Conservation (phyloP, 2,797 vertebrate species). For the Pteropus rufus region DNA sequence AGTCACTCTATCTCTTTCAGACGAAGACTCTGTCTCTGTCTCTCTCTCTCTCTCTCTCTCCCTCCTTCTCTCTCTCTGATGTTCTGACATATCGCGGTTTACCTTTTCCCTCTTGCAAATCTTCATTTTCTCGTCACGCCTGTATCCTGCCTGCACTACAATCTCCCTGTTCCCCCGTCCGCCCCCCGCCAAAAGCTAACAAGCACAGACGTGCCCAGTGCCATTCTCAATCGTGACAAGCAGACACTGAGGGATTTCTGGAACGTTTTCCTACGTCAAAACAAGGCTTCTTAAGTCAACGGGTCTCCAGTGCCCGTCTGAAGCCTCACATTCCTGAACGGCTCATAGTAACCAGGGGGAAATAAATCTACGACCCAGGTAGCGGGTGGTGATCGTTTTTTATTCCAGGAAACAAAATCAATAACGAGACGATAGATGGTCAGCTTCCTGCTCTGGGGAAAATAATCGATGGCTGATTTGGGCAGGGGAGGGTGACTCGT, state of each 20-base stretch:
- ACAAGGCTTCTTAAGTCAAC: neutral
- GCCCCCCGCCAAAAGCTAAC: neutral
- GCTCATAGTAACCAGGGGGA: too few relatives aligned
- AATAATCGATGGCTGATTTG: neutral
- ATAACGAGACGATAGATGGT: too few relatives aligned
- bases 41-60: too few relatives aligned
- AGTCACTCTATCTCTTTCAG: neutral
- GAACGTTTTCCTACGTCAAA: neutral
- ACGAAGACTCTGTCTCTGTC: too few relatives aligned
- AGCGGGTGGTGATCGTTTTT: accelerated
- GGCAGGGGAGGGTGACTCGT: too few relatives aligned
- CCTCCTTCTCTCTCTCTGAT: too few relatives aligned
- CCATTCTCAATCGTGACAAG: too few relatives aligned
- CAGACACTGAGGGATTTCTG: accelerated
- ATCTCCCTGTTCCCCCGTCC: neutral
- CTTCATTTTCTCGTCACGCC: neutral
- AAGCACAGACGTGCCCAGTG: neutral
- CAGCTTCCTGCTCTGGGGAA: neutral
- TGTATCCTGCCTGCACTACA: neutral
- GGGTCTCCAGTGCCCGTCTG: too few relatives aligned
- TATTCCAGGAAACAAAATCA: neutral
- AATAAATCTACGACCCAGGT: neutral
- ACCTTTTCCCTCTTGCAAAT: neutral
- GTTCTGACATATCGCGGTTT: neutral
- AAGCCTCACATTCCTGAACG: too few relatives aligned